Conservation (phyloP, 2,888 invertebrate genomes). For the Ophion ventricosus region DNA sequence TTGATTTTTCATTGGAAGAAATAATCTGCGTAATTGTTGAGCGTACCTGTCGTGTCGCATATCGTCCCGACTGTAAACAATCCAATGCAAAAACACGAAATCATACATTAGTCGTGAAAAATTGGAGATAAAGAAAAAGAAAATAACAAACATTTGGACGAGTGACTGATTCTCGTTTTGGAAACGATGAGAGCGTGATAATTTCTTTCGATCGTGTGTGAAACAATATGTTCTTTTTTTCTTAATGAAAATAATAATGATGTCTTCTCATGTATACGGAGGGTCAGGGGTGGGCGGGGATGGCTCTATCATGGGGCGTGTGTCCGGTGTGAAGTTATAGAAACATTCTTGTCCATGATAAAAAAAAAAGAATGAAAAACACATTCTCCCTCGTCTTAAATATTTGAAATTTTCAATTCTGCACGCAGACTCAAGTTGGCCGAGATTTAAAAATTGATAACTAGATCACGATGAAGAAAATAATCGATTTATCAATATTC, state of each 20-base stretch:
- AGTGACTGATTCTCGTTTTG: neutral
- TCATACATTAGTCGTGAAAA: slow-evolving; percentile 76
- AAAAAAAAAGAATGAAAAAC: too few relatives aligned
- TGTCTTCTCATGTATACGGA: too few relatives aligned
- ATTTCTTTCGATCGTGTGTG: slow-evolving; percentile 31
- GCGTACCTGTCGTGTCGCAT: slow-evolving; percentile 83
- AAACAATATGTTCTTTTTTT: slow-evolving; percentile 27
- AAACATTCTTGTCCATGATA: too few relatives aligned
- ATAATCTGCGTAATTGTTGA: slow-evolving; percentile 76
- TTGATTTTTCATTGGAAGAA: neutral
- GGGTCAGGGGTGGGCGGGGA: too few relatives aligned
- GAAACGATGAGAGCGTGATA: neutral
- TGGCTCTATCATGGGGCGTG: too few relatives aligned
- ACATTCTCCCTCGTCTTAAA: too few relatives aligned
- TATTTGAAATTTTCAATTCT: too few relatives aligned
- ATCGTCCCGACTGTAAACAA: slow-evolving; percentile 83
- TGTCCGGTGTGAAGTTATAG: too few relatives aligned
- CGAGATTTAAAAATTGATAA: too few relatives aligned
- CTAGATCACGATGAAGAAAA: too few relatives aligned
- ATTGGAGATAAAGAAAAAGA: slow-evolving; percentile 22
- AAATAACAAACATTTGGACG: neutral
- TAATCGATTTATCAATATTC: too few relatives aligned
- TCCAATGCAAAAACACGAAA: slow-evolving; percentile 75
- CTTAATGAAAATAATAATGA: neutral
- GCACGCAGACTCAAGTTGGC: too few relatives aligned